Percentiles rank a stretch among this genome's conserved stretches.
Conservation (phyloP, 2,888 invertebrate genomes). For the Drosophila vallismaia region DNA sequence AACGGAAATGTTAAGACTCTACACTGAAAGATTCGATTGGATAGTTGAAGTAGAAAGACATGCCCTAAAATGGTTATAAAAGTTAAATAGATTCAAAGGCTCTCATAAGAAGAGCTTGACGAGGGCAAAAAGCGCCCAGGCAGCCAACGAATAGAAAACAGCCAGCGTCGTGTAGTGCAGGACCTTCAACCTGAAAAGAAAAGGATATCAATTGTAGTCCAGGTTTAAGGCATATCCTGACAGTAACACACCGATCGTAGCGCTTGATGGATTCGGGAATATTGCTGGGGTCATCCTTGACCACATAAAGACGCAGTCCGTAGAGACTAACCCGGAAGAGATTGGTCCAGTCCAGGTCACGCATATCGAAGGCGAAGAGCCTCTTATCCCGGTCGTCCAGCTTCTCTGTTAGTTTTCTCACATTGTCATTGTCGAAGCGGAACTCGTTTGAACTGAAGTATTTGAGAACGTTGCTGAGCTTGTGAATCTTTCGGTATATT, state of each 20-base stretch:
- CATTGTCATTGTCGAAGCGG: slow-evolving; percentile 88
- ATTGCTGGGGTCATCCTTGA: slow-evolving; percentile 91
- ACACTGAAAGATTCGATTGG: slow-evolving; percentile 7
- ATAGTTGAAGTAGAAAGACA: slow-evolving; percentile 13
- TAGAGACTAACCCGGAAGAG: slow-evolving; percentile 86
- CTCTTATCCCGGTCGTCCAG: slow-evolving; percentile 84
- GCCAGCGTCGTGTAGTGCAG: slow-evolving; percentile 74
- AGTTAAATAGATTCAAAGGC: slow-evolving; percentile 1
- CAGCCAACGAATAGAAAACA: slow-evolving; percentile 69
- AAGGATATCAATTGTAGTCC: neutral
- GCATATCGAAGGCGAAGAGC: slow-evolving; percentile 91
- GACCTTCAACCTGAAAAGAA: slow-evolving; percentile 71
- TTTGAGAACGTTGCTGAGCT: slow-evolving; percentile 90
- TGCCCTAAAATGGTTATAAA: slow-evolving; percentile 32
- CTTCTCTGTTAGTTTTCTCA: slow-evolving; percentile 83
- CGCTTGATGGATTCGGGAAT: slow-evolving; percentile 88
- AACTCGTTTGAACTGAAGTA: slow-evolving; percentile 92
- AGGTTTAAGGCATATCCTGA: no score
- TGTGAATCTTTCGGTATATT: slow-evolving; percentile 92
- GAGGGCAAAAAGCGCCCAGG: slow-evolving; percentile 72
- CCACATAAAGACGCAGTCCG: slow-evolving; percentile 90
- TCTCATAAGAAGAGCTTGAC: slow-evolving; percentile 67
- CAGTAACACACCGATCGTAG: slow-evolving; percentile 86
- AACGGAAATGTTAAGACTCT: slow-evolving; percentile 27
- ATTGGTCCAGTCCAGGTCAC: slow-evolving; percentile 88